Evolutionary conservation across 2,888 invertebrate genomes (phyloP).

Genomic region (Cataglyphis albicans): DNA sequence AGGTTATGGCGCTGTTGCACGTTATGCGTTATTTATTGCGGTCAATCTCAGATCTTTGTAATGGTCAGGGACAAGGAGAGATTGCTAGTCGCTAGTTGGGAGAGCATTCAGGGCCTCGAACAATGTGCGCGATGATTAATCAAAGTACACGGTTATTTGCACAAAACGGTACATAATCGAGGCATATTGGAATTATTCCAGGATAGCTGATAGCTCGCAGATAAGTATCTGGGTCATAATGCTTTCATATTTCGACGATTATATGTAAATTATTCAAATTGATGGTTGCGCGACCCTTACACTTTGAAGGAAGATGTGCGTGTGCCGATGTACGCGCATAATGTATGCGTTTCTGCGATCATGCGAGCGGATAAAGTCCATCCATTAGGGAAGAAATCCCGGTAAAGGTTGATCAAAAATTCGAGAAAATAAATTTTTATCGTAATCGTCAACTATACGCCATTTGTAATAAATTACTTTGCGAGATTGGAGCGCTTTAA

Average conservation of each 20-base stretch:
- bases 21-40: constrained; percentile 36
- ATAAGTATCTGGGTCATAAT: constrained; percentile 37
- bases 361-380: constrained; percentile 9
- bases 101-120: constrained; percentile 7
- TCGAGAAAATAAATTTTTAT: neutral
- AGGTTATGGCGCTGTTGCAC: constrained; percentile 11
- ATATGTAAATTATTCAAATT: constrained; percentile 48
- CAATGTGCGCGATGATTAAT: constrained; percentile 41
- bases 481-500: neutral
- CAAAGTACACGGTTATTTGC: constrained; percentile 41
- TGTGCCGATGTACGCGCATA: neutral
- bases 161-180: constrained; percentile 46
- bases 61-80: constrained; percentile 34
- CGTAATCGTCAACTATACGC: neutral
- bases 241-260: constrained; percentile 47
- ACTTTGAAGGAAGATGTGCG: constrained; percentile 10
- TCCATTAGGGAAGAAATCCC: neutral
- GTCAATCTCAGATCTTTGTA: constrained; percentile 15
- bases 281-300: neutral
- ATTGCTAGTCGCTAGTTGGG: constrained; percentile 18
- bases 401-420: neutral
- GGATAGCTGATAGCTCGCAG: constrained; percentile 13
- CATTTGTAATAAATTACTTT: neutral
- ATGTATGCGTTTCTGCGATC: constrained; percentile 20
- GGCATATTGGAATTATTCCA: constrained; percentile 21